Conservation (phyloP, 2,797 vertebrate species). For the Mionectes olivaceus region DNA sequence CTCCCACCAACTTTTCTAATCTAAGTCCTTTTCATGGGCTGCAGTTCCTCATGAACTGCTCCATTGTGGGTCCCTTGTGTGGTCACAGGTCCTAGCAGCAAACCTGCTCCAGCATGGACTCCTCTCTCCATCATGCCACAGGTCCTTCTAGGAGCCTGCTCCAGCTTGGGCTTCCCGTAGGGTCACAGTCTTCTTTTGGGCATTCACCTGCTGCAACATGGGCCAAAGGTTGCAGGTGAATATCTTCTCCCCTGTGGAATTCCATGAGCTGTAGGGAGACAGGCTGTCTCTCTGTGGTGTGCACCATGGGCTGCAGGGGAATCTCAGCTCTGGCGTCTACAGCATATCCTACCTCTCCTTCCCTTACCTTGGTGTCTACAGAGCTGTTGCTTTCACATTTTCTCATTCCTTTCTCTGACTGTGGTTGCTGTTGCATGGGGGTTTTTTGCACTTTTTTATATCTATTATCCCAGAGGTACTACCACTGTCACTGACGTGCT, state of each 20-base stretch:
- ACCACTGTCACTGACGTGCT: not conserved
- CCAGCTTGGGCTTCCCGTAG: not conserved
- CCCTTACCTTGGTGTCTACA: too few species aligned
- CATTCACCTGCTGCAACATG: not conserved
- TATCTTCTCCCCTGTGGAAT: not conserved
- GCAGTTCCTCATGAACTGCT: not conserved
- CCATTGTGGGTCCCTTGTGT: rapidly evolving
- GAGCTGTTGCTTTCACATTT: not conserved
- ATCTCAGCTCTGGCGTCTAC: not conserved
- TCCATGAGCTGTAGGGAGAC: not conserved
- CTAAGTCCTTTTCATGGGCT: not conserved
- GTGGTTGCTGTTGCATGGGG: not conserved
- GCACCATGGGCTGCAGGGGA: rapidly evolving
- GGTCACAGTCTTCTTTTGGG: not conserved
- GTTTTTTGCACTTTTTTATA: rapidly evolving
- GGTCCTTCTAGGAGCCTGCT: not conserved
- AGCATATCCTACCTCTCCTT: rapidly evolving
- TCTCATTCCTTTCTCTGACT: not conserved
- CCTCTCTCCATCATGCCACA: not conserved
- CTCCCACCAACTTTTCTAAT: not conserved
- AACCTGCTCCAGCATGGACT: rapidly evolving
- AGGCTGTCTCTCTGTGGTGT: not conserved
- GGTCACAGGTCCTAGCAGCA: not conserved
- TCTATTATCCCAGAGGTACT: not conserved
- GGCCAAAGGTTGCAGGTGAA: not conserved